Percentiles rank a stretch among this genome's conserved stretches.
These are phyloP conservation scores for Cercopithecus mitis DNA, from an alignment of 2,797 vertebrate genomes.

Conservation along the genomic window DNA sequence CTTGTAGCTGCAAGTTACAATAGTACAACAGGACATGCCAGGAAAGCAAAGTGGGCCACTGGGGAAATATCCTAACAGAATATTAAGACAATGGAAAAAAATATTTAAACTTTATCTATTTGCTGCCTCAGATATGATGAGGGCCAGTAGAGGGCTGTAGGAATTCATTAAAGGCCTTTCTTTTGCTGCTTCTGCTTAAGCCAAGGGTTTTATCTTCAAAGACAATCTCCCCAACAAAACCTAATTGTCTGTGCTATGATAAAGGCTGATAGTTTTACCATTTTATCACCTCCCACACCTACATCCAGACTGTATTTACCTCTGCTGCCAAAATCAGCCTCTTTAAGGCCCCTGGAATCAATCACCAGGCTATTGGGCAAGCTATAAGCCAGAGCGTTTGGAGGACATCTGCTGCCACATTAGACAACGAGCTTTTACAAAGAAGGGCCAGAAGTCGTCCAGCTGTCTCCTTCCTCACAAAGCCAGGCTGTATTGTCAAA, in stretches of 20 bases:
- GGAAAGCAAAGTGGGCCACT: not conserved
- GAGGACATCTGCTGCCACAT: not conserved
- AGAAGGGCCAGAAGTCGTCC: not conserved
- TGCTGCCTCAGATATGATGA: not conserved
- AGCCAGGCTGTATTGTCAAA: not conserved
- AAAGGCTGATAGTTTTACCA: not conserved
- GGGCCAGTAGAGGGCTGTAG: not conserved
- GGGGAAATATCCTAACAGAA: not conserved
- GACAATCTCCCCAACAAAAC: not conserved
- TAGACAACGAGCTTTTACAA: not conserved
- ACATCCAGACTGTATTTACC: not conserved
- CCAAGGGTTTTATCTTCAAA: not conserved
- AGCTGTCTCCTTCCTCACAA: not conserved
- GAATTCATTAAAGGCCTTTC: not conserved
- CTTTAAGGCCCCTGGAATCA: not conserved
- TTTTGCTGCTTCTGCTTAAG: not conserved
- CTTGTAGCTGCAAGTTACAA: not conserved
- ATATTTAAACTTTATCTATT: not conserved
- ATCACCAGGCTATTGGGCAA: not conserved
- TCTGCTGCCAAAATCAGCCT: not conserved
- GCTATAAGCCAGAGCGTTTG: not conserved
- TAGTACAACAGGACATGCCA: not conserved
- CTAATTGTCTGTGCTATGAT: not conserved
- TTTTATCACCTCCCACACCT: not conserved
- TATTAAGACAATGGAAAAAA: not conserved